These are phyloP conservation scores for Abramis brama DNA, from an alignment of 2,113 vertebrate species.

Conservation along the genomic window DNA sequence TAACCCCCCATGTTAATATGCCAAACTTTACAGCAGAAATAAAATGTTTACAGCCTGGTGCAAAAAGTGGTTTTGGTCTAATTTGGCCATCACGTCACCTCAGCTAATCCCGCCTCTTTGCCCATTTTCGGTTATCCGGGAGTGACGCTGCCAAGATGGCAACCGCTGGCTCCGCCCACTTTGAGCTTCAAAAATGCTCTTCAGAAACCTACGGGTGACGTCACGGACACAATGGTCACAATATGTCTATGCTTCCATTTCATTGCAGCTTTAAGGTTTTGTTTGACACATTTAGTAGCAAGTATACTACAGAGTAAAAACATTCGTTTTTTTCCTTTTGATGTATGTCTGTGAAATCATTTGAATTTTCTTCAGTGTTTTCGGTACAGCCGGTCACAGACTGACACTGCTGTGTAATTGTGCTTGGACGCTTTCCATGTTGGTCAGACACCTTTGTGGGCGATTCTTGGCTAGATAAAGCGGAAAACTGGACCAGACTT, in stretches of 20 bases:
- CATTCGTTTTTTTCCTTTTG: neutral
- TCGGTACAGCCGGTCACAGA: neutral
- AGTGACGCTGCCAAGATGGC: no score
- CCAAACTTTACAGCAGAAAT: no score
- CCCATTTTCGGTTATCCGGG: no score
- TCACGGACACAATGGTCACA: no score
- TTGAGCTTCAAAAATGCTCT: no score
- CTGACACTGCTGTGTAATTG: neutral
- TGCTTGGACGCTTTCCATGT: neutral
- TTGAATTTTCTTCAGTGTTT: neutral
- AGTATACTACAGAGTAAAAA: neutral
- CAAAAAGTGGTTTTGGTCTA: no score
- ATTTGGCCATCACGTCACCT: no score
- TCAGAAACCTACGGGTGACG: no score
- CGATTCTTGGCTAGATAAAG: slow-evolving; percentile 1
- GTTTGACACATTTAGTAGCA: neutral
- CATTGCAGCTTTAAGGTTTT: neutral
- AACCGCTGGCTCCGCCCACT: no score
- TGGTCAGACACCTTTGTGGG: slow-evolving; percentile 20
- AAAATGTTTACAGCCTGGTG: no score
- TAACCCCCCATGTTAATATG: no score
- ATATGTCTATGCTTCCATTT: neutral
- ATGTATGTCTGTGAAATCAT: neutral
- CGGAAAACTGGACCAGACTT: neutral
- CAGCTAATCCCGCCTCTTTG: no score